phyloP scores from a whole-genome alignment of 2,888 invertebrate genomes.

The Syrphus vitripennis region DNA sequence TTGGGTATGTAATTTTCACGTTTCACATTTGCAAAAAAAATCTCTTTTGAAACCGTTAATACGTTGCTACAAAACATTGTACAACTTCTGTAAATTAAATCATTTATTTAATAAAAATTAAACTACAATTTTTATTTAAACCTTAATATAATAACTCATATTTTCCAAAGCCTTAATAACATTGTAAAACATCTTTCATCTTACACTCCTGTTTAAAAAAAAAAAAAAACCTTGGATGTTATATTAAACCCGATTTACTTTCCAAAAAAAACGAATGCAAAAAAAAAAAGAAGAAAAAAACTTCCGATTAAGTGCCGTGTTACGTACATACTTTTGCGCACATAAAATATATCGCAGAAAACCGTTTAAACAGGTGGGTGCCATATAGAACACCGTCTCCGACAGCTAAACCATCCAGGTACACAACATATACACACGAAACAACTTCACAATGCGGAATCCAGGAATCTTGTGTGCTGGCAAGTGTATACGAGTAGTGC shows the following conservation, averaged over 20 bases:
- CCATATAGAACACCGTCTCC: constrained; percentile 10
- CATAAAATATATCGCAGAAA: constrained; percentile 49
- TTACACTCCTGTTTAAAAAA: not conserved
- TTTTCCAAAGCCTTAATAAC: not conserved
- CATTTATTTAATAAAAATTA: no score
- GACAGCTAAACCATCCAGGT: not conserved
- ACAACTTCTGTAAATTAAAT: no score
- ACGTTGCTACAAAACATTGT: no score
- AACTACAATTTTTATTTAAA: not conserved
- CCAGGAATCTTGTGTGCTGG: not conserved
- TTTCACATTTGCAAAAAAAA: no score
- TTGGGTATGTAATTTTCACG: no score
- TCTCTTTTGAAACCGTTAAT: no score
- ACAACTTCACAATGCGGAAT: constrained; percentile 30
- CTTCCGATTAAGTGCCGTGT: constrained; percentile 59
- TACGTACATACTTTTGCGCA: constrained; percentile 9
- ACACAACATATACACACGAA: not conserved
- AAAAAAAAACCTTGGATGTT: constrained; percentile 2
- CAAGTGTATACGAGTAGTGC: not conserved
- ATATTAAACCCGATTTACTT: constrained; percentile 56
- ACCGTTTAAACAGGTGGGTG: constrained; percentile 67
- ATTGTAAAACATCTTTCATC: not conserved
- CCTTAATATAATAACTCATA: not conserved
- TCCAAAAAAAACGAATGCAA: not conserved
- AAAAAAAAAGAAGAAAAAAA: constrained; percentile 13